Conservation (phyloP, 2,888 invertebrate genomes). For the Caenorhabditis doughertyi region DNA sequence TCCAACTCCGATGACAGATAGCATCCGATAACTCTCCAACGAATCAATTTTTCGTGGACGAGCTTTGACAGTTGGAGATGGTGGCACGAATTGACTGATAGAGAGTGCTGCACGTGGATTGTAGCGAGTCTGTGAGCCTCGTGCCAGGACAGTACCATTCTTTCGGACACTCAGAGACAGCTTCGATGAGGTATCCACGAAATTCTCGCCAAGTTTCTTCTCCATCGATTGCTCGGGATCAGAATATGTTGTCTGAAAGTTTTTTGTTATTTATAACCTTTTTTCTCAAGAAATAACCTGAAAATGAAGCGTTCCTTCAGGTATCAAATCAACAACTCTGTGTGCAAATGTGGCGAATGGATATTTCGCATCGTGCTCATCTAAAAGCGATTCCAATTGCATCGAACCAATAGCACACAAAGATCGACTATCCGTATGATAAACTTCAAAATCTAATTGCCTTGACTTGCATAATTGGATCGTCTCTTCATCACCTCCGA, state of each 20-base stretch:
- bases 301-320: conserved; percentile 49
- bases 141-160: conserved; percentile 27
- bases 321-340: conserved; percentile 43
- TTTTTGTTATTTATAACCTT: no score
- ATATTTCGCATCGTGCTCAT: conserved; percentile 45
- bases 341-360: conserved; percentile 43
- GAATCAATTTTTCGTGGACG: conserved; percentile 30
- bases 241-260: conserved; percentile 53
- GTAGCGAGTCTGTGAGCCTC: conserved; percentile 20
- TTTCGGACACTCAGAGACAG: conserved; percentile 37
- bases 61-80: conserved; percentile 1
- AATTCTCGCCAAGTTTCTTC: conserved; percentile 23
- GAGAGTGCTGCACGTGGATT: conserved; percentile 15
- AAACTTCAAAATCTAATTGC: conserved; percentile 57
- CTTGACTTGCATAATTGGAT: conserved; percentile 50
- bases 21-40: conserved; percentile 37
- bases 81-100: conserved; percentile 27
- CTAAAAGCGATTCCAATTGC: conserved; percentile 41
- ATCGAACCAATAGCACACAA: conserved; percentile 62
- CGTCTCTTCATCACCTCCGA: conserved; percentile 52
- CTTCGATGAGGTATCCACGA: conserved; percentile 17
- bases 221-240: conserved; percentile 57
- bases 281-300: conserved; percentile 23
- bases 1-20: conserved; percentile 47
- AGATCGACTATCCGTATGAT: conserved; percentile 59